Percentiles rank a stretch among this genome's conserved stretches.
Evolutionary conservation across 2,888 invertebrate genomes (phyloP).

Genomic region (Zaprionus bogoriensis): DNA sequence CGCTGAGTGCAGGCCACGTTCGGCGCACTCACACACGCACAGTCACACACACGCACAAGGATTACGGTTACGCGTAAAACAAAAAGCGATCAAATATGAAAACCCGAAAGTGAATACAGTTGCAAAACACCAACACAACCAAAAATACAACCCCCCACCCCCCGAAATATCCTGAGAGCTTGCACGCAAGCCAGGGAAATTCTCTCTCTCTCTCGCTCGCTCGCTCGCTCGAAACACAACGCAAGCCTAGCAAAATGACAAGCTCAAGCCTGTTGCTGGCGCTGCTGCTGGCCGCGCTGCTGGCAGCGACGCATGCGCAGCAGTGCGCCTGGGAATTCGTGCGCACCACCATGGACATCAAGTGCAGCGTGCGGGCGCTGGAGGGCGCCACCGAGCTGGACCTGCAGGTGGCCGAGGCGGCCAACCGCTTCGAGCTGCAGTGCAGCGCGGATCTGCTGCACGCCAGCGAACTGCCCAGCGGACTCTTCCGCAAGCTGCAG

Average conservation of each 20-base stretch:
- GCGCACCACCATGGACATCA: conserved; percentile 82
- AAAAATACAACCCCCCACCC: conserved; percentile 36
- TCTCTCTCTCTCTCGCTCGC: neutral
- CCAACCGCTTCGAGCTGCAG: conserved; percentile 88
- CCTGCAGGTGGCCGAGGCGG: conserved; percentile 86
- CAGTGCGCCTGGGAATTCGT: conserved; percentile 83
- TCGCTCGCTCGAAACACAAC: conserved; percentile 1
- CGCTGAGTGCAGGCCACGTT: conserved; percentile 45
- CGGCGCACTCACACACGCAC: conserved; percentile 3
- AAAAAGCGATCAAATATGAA: conserved; percentile 71
- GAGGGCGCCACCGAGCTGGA: conserved; percentile 72
- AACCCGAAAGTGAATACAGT: conserved; percentile 66
- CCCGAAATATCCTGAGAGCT: neutral
- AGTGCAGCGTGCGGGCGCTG: conserved; percentile 81
- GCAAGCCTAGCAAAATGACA: conserved; percentile 32
- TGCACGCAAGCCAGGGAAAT: too few relatives aligned
- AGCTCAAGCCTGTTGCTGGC: conserved; percentile 58
- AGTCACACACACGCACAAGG: conserved; percentile 39
- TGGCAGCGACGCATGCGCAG: conserved; percentile 77
- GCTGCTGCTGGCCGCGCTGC: conserved; percentile 11
- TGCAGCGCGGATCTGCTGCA: conserved; percentile 91
- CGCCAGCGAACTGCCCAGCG: conserved; percentile 89
- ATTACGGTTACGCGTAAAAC: conserved; percentile 57
- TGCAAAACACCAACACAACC: conserved; percentile 36
- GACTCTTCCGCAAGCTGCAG: conserved; percentile 88